Evolutionary conservation across 1,140 invertebrate genomes (phyloP).

Genomic region (Capitella teleta): DNA sequence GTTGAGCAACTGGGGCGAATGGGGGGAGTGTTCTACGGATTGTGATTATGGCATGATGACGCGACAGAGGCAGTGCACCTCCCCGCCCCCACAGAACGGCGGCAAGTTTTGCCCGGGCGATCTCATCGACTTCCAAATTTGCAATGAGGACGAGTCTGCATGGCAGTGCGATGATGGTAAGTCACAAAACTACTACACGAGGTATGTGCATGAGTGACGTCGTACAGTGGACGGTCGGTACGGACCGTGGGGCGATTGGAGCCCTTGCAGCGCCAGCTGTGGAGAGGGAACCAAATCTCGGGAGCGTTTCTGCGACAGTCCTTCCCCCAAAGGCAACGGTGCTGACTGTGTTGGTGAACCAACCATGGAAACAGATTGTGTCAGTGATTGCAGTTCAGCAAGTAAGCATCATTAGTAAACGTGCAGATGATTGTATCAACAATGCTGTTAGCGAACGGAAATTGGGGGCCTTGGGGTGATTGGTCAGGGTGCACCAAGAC

Average conservation of each 20-base stretch:
- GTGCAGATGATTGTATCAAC: too few species aligned
- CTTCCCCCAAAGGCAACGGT: not conserved
- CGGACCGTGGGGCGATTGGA: not conserved
- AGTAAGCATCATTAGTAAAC: too few species aligned
- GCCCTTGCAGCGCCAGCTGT: not conserved
- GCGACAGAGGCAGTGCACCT: conserved; percentile 50
- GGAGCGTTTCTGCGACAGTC: not conserved
- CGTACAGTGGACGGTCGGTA: not conserved
- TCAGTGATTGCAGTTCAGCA: too few species aligned
- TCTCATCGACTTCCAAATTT: too few species aligned
- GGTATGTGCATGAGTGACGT: too few species aligned
- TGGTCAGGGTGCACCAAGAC: too few species aligned
- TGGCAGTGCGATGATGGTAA: too few species aligned
- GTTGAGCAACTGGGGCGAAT: not conserved
- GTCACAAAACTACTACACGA: too few species aligned
- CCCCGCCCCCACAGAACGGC: conserved; percentile 48
- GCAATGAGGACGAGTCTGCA: too few species aligned
- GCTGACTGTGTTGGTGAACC: not conserved
- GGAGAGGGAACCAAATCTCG: not conserved
- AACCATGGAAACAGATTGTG: too few species aligned
- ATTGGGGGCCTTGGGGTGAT: too few species aligned
- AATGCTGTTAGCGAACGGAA: too few species aligned
- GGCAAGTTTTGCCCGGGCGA: conserved; percentile 55
- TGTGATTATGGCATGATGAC: not conserved
- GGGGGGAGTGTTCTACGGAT: not conserved